Conservation (phyloP, 2,113 vertebrate genomes). For the Atrichornis clamosus region DNA sequence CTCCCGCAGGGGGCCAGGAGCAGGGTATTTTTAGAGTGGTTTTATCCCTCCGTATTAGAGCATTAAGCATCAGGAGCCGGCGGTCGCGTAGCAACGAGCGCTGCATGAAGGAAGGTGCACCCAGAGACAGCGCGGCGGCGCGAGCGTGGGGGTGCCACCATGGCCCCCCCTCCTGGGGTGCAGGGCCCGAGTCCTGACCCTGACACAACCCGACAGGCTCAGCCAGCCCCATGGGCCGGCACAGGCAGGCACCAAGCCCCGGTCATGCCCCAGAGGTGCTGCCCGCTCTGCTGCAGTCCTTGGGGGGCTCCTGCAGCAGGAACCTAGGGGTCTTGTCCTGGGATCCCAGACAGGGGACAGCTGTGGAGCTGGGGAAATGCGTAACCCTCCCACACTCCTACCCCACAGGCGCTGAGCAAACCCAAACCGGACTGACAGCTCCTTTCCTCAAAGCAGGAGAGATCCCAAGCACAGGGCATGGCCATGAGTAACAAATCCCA, state of each 20-base stretch:
- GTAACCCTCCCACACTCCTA: rapidly evolving
- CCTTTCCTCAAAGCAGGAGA: neutral
- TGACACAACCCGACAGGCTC: neutral
- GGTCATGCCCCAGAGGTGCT: neutral
- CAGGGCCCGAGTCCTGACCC: neutral
- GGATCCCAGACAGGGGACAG: neutral
- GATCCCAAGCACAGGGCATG: neutral
- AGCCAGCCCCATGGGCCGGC: neutral
- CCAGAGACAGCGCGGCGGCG: neutral
- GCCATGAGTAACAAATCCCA: constrained; percentile 17
- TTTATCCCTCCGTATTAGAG: constrained; percentile 63
- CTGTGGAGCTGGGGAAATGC: neutral
- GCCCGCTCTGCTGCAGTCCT: rapidly evolving
- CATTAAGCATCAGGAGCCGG: constrained; percentile 60
- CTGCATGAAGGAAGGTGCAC: constrained; percentile 47
- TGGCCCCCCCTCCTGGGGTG: rapidly evolving
- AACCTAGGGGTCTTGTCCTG: rapidly evolving
- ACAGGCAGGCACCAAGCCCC: rapidly evolving
- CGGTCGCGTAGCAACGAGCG: constrained; percentile 63
- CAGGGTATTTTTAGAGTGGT: constrained; percentile 54
- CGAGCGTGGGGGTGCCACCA: neutral
- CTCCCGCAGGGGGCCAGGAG: neutral
- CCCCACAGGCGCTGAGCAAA: neutral
- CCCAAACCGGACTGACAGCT: constrained; percentile 25
- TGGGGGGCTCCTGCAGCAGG: neutral